Percentiles rank a stretch among this genome's conserved stretches.
These are phyloP conservation scores for Argopecten irradians DNA, from an alignment of 1,140 invertebrate genomes.

Conservation along the genomic window DNA sequence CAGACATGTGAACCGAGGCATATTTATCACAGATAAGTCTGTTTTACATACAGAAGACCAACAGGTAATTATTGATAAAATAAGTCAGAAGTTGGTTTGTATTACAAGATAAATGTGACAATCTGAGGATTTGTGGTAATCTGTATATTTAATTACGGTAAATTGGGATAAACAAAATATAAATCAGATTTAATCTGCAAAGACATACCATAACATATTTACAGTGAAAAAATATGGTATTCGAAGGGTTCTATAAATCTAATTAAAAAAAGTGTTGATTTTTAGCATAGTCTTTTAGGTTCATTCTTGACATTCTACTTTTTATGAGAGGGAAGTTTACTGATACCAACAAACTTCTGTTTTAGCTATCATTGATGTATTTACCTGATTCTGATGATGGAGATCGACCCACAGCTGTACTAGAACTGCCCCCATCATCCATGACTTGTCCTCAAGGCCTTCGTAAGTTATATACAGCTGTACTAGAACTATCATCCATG, in stretches of 20 bases:
- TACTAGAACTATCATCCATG: conserved; percentile 82
- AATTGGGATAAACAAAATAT: too few species aligned
- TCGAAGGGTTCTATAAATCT: too few species aligned
- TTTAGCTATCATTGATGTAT: conserved; percentile 85
- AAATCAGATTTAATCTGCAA: too few species aligned
- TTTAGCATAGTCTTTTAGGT: too few species aligned
- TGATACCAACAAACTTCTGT: conserved; percentile 25
- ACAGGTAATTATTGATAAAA: conserved; percentile 62
- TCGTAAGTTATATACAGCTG: conserved; percentile 82
- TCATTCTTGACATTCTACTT: too few species aligned
- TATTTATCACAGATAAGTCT: conserved; percentile 78
- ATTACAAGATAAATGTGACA: too few species aligned
- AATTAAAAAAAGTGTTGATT: too few species aligned
- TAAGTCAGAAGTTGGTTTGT: neutral
- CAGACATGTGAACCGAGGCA: conserved; percentile 65
- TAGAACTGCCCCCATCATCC: conserved; percentile 86
- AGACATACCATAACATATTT: too few species aligned
- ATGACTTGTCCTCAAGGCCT: conserved; percentile 91
- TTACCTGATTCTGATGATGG: conserved; percentile 84
- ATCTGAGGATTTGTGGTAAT: too few species aligned
- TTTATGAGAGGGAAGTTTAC: neutral
- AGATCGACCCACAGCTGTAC: conserved; percentile 81
- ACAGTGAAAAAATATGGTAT: too few species aligned
- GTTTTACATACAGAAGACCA: conserved; percentile 86
- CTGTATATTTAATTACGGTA: too few species aligned